phyloP scores from a whole-genome alignment of 2,797 vertebrate genomes.

The Pseudochaenichthys georgianus region DNA sequence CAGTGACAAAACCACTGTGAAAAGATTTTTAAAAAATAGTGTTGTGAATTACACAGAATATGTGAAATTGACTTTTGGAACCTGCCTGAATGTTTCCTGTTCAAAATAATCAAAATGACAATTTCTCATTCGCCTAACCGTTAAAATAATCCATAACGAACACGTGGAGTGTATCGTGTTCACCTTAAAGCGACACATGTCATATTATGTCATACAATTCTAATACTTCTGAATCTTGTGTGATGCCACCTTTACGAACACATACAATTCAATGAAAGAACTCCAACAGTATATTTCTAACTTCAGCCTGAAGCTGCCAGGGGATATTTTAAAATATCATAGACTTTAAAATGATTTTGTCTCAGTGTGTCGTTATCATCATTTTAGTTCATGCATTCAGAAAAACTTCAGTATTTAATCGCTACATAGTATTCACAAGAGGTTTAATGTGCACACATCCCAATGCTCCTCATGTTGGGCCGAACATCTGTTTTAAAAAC shows the following conservation, averaged over 20 bases:
- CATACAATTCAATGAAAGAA: neutral
- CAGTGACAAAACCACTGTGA: too few relatives aligned
- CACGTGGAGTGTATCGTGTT: neutral
- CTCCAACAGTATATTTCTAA: neutral
- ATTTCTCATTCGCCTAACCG: neutral
- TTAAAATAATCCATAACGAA: neutral
- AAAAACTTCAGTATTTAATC: neutral
- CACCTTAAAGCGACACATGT: neutral
- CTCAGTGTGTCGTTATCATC: neutral
- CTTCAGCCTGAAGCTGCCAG: neutral
- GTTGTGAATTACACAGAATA: too few relatives aligned
- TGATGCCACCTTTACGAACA: neutral
- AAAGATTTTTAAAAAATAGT: too few relatives aligned
- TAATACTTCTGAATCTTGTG: neutral
- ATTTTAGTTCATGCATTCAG: neutral
- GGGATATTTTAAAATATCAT: neutral
- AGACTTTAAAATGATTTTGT: neutral
- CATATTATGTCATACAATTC: neutral
- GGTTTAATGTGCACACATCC: neutral
- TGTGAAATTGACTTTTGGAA: too few relatives aligned
- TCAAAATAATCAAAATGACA: too few relatives aligned
- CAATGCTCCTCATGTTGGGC: neutral
- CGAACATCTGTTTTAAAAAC: neutral
- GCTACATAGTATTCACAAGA: neutral
- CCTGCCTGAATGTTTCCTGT: too few relatives aligned